Evolutionary conservation across 2,797 vertebrate genomes (phyloP), one percentile per base, ranked within the genome.

Genomic region (Hapalemur alaotrensis): DNA sequence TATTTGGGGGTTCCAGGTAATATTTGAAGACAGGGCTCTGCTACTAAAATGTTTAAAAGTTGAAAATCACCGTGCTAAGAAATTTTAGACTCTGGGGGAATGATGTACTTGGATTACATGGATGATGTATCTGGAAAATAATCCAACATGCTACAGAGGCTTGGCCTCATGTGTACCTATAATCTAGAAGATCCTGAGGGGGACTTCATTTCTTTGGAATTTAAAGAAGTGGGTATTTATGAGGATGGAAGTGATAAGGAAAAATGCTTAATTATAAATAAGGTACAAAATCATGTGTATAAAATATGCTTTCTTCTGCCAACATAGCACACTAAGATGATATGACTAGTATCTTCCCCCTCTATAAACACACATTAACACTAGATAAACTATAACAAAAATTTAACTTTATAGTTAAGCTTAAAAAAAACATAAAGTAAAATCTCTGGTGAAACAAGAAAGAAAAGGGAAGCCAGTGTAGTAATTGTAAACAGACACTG

Each of bases 221-320:
- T 22, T 87, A 90, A 93, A 92, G n/a, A 97, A 91, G 65, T 91
- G 38, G 2, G 7, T 81, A 63, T 92, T 91, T 89, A 83, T 70
- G 63, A 86, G 63, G 25, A 93, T 67, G 30, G 52, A 86, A 83
- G 61, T 94, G 46, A 89, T 95, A 93, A 96, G 43, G 50, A 84
- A 80, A 94, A 96, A 85, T 85, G 65, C 57, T 78, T 86, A 78
- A 91, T 94, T 96, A 75, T 91, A 85, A 95, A 94, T 76, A 86
- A 54, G 28, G 69, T 86, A 0, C 82, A 93, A 94, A 86, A 70
- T 86, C 7, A 9, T 52, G 46, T 78, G 4, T 82, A 54, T 63
- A 61, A 95, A 91, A 65, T 67, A 73, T 25, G 35, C 10, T 54
- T 96, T 97, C 52, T 95, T 52, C 65, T 94, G 85, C 57, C 67